phyloP scores from a whole-genome alignment of 2,797 vertebrate genomes.

The Diglossa cyanea region DNA sequence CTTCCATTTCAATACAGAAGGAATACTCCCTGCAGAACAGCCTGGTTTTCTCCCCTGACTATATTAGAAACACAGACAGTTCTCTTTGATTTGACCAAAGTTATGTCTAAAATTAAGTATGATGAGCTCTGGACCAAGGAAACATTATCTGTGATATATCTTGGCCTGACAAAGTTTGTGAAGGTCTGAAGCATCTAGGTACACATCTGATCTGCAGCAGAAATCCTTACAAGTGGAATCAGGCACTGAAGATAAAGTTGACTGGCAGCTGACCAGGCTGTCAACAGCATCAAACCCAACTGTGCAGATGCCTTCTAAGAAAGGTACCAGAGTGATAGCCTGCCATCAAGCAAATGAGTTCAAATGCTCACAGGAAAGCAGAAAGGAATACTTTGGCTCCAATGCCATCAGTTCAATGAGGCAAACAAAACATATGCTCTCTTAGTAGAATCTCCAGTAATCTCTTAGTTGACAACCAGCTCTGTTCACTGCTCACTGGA shows the following conservation, averaged over 20 bases:
- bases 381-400: neutral
- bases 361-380: conserved; percentile 4
- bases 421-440: neutral
- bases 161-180: neutral
- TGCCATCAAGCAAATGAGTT: conserved; percentile 1
- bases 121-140: neutral
- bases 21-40: neutral
- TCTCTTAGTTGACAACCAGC: neutral
- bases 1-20: neutral
- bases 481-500: neutral
- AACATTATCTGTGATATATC: neutral
- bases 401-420: neutral
- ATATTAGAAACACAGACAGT: neutral
- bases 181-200: neutral
- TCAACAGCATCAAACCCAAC: conserved; percentile 30
- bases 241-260: conserved; percentile 39
- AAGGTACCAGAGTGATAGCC: conserved; percentile 18
- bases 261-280: conserved; percentile 40
- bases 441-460: neutral
- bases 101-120: neutral
- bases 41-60: neutral
- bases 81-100: neutral
- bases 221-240: conserved; percentile 7
- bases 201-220: neutral
- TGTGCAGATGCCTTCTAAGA: conserved; percentile 7